A percentile compares a stretch with the other conserved stretches of the same genome.
phyloP scores from a whole-genome alignment of 1,140 invertebrate genomes.

The Forficula auricularia region DNA sequence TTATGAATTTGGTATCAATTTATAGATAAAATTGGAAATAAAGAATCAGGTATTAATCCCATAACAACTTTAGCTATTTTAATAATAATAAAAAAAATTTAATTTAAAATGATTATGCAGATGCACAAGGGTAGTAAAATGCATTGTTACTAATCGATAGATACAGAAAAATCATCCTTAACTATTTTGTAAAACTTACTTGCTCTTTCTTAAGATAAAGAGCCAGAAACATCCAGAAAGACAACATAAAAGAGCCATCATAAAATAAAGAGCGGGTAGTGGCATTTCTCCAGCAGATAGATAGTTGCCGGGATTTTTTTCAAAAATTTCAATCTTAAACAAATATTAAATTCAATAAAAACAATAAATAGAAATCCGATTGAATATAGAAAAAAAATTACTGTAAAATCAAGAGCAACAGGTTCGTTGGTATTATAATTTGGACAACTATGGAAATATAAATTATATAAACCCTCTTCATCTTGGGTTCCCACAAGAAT shows the following conservation, averaged over 20 bases:
- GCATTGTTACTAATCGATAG: too few species aligned
- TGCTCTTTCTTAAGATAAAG: constrained; percentile 69
- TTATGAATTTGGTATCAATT: too few species aligned
- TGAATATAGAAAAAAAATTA: constrained; percentile 24
- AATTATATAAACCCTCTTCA: constrained; percentile 84
- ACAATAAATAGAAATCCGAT: constrained; percentile 1
- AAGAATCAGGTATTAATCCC: too few species aligned
- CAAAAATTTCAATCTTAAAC: constrained; percentile 58
- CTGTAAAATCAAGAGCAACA: constrained; percentile 41
- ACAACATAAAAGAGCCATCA: constrained; percentile 80
- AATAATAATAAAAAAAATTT: too few species aligned
- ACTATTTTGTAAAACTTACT: too few species aligned
- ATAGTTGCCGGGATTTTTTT: constrained; percentile 73
- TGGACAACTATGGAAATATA: constrained; percentile 90
- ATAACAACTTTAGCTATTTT: too few species aligned
- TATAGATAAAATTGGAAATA: too few species aligned
- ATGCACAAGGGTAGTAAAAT: too few species aligned
- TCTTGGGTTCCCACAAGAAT: constrained; percentile 57
- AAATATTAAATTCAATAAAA: constrained; percentile 2
- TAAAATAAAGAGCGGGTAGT: constrained; percentile 76
- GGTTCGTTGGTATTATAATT: constrained; percentile 36
- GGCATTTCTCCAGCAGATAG: constrained; percentile 96
- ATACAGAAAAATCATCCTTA: too few species aligned
- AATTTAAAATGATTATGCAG: too few species aligned
- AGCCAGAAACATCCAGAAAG: constrained; percentile 82